These are phyloP conservation scores for Drosophila suzukii DNA, from an alignment of 1,140 invertebrate species.

Conservation along the genomic window DNA sequence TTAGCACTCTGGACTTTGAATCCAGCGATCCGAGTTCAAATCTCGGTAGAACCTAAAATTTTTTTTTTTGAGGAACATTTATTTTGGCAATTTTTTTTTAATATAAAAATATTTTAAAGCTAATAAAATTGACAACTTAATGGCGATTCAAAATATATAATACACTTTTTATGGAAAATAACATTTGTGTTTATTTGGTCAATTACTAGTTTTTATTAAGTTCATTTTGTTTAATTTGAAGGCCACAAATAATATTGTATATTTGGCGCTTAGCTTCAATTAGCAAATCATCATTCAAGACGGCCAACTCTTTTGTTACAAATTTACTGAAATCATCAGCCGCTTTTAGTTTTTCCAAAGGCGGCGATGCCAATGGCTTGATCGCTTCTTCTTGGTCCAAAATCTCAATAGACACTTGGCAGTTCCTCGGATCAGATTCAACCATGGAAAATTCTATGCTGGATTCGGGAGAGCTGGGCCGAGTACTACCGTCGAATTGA, in stretches of 20 bases:
- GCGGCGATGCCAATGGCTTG: background rate
- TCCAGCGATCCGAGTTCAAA: slow-evolving; percentile 95
- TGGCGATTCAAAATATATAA: background rate
- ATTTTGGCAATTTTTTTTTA: background rate
- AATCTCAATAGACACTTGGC: background rate
- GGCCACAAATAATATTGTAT: slow-evolving; percentile 48
- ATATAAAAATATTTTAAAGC: background rate
- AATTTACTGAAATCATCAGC: slow-evolving; percentile 50
- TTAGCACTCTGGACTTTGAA: slow-evolving; percentile 96
- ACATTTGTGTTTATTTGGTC: background rate
- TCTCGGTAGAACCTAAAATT: slow-evolving; percentile 88
- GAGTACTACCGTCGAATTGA: slow-evolving; percentile 8
- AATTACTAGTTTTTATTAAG: slow-evolving; percentile 22
- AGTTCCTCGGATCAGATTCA: background rate
- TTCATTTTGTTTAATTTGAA: slow-evolving; percentile 50
- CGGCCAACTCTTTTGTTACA: slow-evolving; percentile 45
- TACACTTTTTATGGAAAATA: background rate
- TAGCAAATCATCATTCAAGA: slow-evolving; percentile 43
- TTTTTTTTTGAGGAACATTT: slow-evolving; percentile 7
- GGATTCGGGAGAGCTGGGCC: background rate
- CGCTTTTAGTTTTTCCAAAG: slow-evolving; percentile 5
- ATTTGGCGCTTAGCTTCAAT: slow-evolving; percentile 50
- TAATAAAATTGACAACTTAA: slow-evolving; percentile 3
- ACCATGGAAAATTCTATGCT: slow-evolving; percentile 6
- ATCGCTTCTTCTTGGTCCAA: background rate